phyloP scores from a whole-genome alignment of 37 sponge, comb jelly and placozoan genomes.

The Eunapius fragilis region DNA sequence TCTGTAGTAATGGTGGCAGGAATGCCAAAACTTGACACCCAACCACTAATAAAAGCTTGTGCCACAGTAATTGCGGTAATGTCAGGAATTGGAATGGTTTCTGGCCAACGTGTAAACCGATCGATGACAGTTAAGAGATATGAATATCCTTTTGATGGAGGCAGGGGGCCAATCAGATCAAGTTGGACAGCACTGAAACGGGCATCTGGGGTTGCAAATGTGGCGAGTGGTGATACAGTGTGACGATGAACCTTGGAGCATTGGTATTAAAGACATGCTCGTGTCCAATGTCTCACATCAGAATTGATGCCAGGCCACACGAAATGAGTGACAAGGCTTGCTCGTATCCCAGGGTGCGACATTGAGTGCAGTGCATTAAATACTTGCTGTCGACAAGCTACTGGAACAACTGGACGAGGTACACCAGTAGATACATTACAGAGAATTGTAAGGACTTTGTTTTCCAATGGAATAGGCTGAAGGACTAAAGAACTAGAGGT shows the following conservation, averaged over 20 bases:
- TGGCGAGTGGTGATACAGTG: slow-evolving; percentile 24
- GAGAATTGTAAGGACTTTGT: too few relatives aligned
- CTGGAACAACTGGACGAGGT: too few relatives aligned
- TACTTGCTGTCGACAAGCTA: slow-evolving; percentile 5
- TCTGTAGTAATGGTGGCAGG: slow-evolving; percentile 36
- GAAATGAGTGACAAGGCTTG: background rate
- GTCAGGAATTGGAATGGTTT: slow-evolving; percentile 45
- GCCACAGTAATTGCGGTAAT: slow-evolving; percentile 31
- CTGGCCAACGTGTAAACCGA: slow-evolving; percentile 40
- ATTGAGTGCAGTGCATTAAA: slow-evolving; percentile 19
- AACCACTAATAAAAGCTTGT: slow-evolving; percentile 16
- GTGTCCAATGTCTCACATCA: slow-evolving; percentile 2
- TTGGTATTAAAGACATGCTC: background rate
- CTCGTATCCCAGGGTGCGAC: too few relatives aligned
- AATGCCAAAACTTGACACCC: slow-evolving; percentile 48
- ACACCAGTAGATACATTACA: too few relatives aligned
- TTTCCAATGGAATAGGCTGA: too few relatives aligned
- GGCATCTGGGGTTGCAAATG: slow-evolving; percentile 40
- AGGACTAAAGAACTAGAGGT: slow-evolving; percentile 37
- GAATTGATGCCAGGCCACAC: background rate
- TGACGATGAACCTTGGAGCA: background rate
- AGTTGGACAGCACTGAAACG: slow-evolving; percentile 51
- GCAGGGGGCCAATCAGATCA: slow-evolving; percentile 51
- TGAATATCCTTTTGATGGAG: too few relatives aligned
- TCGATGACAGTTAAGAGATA: too few relatives aligned